Conservation (phyloP, 2,797 vertebrate species). For the Otolemur crassicaudatus region DNA sequence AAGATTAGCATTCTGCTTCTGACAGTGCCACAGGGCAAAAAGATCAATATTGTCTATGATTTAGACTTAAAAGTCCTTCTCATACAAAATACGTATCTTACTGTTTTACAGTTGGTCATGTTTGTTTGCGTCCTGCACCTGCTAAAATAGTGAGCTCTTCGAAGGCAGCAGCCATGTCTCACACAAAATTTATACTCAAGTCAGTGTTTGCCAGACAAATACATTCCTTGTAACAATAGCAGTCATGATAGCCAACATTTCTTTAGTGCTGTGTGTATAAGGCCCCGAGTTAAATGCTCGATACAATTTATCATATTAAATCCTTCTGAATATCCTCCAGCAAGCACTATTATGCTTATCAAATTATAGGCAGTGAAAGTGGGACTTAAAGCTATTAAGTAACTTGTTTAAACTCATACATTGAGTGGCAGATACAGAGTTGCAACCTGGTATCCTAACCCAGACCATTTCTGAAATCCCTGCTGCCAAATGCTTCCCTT, state of each 20-base stretch:
- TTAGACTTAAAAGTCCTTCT: neutral
- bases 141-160: neutral
- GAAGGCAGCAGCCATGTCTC: neutral
- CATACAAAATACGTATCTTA: neutral
- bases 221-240: neutral
- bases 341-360: neutral
- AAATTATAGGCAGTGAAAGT: neutral
- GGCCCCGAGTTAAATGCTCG: neutral
- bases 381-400: conserved; percentile 20
- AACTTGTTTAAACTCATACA: neutral
- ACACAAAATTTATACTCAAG: neutral
- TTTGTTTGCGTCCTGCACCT: neutral
- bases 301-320: conserved; percentile 9
- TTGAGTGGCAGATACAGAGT: neutral
- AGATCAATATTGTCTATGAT: neutral
- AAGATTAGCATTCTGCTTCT: neutral
- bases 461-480: neutral
- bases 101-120: neutral
- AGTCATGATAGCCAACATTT: neutral
- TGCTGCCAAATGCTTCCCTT: neutral
- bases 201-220: conserved; percentile 7
- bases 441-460: neutral
- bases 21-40: neutral
- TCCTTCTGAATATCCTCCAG: neutral
- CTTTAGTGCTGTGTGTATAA: neutral